Base-by-base conservation (phyloP, 2,888 invertebrate genomes). In the Crepidodera aurea region DNA sequence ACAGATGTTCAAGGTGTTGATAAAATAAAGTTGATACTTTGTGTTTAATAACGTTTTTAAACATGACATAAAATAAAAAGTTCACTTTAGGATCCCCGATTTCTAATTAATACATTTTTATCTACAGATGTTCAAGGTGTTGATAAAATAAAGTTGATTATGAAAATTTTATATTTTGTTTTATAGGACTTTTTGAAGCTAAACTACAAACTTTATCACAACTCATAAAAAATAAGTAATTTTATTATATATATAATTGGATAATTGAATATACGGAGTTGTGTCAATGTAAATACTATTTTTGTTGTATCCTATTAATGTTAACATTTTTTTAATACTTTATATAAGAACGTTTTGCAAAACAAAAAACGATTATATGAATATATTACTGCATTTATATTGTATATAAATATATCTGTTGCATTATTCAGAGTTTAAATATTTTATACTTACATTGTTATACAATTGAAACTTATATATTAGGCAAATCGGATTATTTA, bases 391-490 rank as follows among this genome's bases (percentile, higher is more conserved):
- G 48, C 60, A 63, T 65, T 61, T 68, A 66, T 66, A 65, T 64
- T 69, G 64, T 69, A 66, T 69, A 69, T 67, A 64, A 66, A 67
- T 61, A 67, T 66, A 61, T 56, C 58, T 67, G 67, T 69, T 67
- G 62, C 66, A 63, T 66, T 67, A 67, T 69, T 69, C 67, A 69
- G 67, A 69, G 69, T 69, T 62, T 69, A 67, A 61, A 64, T 57
- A 64, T 66, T 63, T 69, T 62, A 57, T 53, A 53, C 39, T 53
- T 61, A 69, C 66, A 69, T 67, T 69, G 69, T 69, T 69, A 69
- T 66, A 64, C 64, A 69, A 66, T 67, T 66, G 65, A 68, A 65
- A 62, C 39, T 54, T 62, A 50, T 63, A 58, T 54, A n/a, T 50
- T 54, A 54, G 54, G 48, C 32, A 29, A 39, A 29, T 48, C 42